Evolutionary conservation across 2,113 vertebrate species (phyloP).

Genomic region (Glaucidium brasilianum): DNA sequence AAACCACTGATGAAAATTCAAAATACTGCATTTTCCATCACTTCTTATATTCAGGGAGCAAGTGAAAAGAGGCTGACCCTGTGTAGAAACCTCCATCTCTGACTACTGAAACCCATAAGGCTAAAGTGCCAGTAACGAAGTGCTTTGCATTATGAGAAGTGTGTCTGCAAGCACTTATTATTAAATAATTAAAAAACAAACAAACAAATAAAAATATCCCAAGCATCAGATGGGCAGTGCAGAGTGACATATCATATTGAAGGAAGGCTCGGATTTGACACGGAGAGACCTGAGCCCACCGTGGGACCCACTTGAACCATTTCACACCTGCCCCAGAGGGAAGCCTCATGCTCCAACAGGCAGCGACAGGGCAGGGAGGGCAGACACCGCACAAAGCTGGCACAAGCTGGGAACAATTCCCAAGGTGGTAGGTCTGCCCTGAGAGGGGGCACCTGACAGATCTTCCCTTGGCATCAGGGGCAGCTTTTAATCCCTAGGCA

Average conservation of each 20-base stretch:
- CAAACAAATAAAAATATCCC: neutral
- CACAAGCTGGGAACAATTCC: neutral
- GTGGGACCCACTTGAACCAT: neutral
- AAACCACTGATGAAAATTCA: neutral
- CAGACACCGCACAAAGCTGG: neutral
- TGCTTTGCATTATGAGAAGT: neutral
- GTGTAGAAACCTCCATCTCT: neutral
- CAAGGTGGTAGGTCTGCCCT: neutral
- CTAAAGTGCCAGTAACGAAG: neutral
- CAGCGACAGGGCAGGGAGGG: neutral
- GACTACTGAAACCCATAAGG: neutral
- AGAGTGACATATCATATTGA: accelerated
- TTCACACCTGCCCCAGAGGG: neutral
- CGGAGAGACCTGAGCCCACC: accelerated
- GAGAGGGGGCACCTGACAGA: too few relatives aligned
- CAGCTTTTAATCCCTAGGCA: neutral
- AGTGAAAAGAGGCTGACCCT: neutral
- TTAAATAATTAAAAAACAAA: neutral
- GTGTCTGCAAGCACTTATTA: neutral
- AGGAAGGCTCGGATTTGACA: neutral
- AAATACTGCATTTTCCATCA: neutral
- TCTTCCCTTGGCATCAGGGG: neutral
- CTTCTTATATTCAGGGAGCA: neutral
- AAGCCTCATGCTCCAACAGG: neutral
- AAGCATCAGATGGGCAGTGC: accelerated